phyloP scores from a whole-genome alignment of 2,113 vertebrate genomes.

The Zosterops japonicus region DNA sequence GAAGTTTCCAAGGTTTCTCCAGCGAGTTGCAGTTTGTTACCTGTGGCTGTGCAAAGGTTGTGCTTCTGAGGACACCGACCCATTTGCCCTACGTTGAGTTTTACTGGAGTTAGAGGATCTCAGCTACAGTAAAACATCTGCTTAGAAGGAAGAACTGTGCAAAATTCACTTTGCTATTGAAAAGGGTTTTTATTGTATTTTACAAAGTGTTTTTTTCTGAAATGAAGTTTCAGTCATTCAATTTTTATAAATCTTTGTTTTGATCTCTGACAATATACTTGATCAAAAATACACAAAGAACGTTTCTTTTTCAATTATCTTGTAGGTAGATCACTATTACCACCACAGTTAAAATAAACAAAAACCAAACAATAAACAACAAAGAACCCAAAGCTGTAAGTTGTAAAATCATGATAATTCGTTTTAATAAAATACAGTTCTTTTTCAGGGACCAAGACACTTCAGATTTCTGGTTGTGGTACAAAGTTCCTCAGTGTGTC shows the following conservation, averaged over 20 bases:
- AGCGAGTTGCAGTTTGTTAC: background rate
- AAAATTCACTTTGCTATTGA: constrained; percentile 22
- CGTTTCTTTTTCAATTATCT: background rate
- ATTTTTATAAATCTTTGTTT: constrained; percentile 60
- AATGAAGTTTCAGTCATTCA: constrained; percentile 53
- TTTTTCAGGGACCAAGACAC: background rate
- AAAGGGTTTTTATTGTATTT: constrained; percentile 42
- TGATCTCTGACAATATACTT: constrained; percentile 68
- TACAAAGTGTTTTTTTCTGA: constrained; percentile 41
- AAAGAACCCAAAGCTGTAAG: background rate
- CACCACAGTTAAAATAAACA: background rate
- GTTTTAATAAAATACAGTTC: background rate
- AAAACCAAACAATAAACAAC: background rate
- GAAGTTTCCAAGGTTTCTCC: constrained; percentile 12
- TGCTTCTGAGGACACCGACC: background rate
- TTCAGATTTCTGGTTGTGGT: constrained; percentile 11
- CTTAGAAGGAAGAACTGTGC: constrained; percentile 13
- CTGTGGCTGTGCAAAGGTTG: background rate
- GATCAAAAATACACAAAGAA: constrained; percentile 44
- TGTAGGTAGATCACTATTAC: background rate
- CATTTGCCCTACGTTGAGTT: background rate
- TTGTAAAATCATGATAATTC: background rate
- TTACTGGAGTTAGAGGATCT: background rate
- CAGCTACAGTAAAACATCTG: background rate
- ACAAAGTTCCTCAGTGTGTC: background rate